Evolutionary conservation across 2,888 invertebrate species (phyloP).

Genomic region (Ectemnius cavifrons): DNA sequence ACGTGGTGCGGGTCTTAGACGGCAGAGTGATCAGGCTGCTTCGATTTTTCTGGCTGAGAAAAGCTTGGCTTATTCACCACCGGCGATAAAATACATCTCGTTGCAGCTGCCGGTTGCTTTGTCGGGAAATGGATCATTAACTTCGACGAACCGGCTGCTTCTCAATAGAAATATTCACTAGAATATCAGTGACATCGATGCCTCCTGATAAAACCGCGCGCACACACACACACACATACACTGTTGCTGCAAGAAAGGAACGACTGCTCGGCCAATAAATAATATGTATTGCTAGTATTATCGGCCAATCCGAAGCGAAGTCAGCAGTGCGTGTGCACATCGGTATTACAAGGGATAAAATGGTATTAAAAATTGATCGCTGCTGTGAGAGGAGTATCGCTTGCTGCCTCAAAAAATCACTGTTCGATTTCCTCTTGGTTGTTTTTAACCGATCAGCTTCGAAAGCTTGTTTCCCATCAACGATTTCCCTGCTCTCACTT

Average conservation of each 20-base stretch:
- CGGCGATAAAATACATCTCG: conserved; percentile 7
- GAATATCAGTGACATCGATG: no score
- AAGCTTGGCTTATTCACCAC: conserved; percentile 11
- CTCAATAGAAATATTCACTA: not conserved
- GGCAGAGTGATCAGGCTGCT: conserved; percentile 18
- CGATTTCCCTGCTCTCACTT: not conserved
- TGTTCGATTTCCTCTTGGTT: not conserved
- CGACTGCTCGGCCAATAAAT: conserved; percentile 23
- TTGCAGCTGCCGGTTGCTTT: not conserved
- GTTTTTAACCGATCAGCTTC: not conserved
- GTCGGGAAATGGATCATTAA: not conserved
- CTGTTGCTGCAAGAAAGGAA: not conserved
- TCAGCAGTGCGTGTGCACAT: conserved; percentile 38
- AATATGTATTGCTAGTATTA: conserved; percentile 36
- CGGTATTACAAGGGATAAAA: conserved; percentile 21
- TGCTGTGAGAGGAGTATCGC: not conserved
- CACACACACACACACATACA: no score
- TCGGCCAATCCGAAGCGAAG: conserved; percentile 24
- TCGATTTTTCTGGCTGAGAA: conserved; percentile 37
- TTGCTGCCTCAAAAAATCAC: not conserved
- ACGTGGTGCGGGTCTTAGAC: conserved; percentile 13
- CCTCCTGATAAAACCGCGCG: no score
- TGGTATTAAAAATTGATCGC: not conserved
- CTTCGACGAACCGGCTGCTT: not conserved
- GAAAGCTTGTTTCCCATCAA: not conserved